Percentiles rank a stretch among this genome's conserved stretches.
These are phyloP conservation scores for Cygnus atratus DNA, from an alignment of 2,113 vertebrate genomes.

Conservation along the genomic window DNA sequence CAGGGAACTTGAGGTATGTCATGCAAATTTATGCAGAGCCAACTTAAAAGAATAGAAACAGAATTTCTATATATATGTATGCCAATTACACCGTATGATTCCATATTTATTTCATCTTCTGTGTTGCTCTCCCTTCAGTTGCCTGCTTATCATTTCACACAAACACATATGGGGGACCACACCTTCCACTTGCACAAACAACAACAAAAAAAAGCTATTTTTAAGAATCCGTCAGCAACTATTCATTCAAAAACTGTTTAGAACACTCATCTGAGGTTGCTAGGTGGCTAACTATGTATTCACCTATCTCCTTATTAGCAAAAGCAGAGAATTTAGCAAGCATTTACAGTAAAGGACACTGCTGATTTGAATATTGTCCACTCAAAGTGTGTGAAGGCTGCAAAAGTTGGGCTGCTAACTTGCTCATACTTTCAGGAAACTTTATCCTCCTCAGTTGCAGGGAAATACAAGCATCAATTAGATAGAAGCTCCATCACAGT, in stretches of 20 bases:
- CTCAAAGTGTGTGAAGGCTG: background rate
- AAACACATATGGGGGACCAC: slow-evolving; percentile 23
- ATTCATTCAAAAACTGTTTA: slow-evolving; percentile 30
- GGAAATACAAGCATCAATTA: slow-evolving; percentile 37
- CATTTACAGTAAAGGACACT: background rate
- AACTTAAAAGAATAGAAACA: slow-evolving; percentile 57
- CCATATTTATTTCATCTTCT: slow-evolving; percentile 45
- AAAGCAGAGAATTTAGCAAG: background rate
- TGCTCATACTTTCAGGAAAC: slow-evolving; percentile 1
- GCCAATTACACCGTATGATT: slow-evolving; percentile 32
- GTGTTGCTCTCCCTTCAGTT: slow-evolving; percentile 4
- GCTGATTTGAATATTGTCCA: background rate
- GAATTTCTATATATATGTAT: slow-evolving; percentile 44
- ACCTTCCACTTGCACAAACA: slow-evolving; percentile 45
- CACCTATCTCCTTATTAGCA: background rate
- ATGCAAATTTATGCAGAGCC: slow-evolving; percentile 55
- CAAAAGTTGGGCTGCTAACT: background rate
- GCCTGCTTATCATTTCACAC: slow-evolving; percentile 37
- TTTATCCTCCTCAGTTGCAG: slow-evolving; percentile 10
- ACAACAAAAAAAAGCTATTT: slow-evolving; percentile 11
- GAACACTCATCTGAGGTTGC: slow-evolving; percentile 6
- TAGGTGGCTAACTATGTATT: slow-evolving; percentile 4
- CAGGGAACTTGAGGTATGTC: slow-evolving; percentile 37
- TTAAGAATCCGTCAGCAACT: background rate
- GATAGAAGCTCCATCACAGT: slow-evolving; percentile 18